These are phyloP conservation scores for Ornithoptera alexandrae DNA, from an alignment of 2,888 invertebrate genomes.

Conservation along the genomic window DNA sequence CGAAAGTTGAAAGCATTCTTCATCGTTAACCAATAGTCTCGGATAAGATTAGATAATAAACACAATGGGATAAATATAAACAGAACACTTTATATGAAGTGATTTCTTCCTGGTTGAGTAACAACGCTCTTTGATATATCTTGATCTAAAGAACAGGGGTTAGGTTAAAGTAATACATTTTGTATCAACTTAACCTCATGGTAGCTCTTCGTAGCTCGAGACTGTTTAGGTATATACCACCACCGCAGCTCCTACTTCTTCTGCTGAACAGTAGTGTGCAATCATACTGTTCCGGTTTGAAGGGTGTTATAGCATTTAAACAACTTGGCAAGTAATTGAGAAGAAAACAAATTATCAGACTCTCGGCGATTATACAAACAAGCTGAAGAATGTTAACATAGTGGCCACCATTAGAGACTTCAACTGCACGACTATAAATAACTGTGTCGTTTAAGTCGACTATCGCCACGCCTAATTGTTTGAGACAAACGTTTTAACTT, in stretches of 20 bases:
- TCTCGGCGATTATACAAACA: not conserved
- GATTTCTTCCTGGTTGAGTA: not conserved
- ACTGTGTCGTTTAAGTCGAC: conserved; percentile 7
- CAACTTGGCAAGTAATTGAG: no score
- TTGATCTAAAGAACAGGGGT: no score
- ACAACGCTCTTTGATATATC: not conserved
- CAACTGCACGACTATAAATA: conserved; percentile 13
- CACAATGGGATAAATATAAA: not conserved
- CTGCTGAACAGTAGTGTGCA: no score
- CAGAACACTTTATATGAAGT: not conserved
- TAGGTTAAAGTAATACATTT: no score
- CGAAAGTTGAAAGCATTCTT: not conserved
- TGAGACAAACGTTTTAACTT: conserved; percentile 8
- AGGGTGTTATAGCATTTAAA: no score
- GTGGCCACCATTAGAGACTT: conserved; percentile 10
- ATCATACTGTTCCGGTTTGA: no score
- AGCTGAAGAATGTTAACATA: conserved; percentile 2
- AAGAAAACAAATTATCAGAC: no score
- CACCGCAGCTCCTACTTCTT: no score
- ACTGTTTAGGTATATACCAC: no score
- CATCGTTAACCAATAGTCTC: conserved; percentile 1
- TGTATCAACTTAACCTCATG: no score
- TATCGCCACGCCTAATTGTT: conserved; percentile 10
- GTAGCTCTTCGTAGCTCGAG: no score
- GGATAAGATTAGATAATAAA: conserved; percentile 14